Evolutionary conservation across 2,888 invertebrate genomes (phyloP).

Genomic region (Pyralis farinalis): DNA sequence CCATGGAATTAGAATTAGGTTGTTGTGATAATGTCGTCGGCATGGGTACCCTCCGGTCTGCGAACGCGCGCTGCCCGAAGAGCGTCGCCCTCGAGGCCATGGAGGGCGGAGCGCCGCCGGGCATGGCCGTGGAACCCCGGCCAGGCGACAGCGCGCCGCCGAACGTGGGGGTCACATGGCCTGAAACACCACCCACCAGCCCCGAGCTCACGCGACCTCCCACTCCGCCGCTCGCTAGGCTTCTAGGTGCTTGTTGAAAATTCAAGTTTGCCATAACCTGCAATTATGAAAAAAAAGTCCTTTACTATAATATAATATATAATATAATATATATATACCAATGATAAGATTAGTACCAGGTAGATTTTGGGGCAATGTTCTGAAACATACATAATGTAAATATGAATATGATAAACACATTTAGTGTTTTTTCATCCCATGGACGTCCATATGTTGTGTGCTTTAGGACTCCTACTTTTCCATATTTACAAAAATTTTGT

Average conservation of each 20-base stretch:
- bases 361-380: too few relatives aligned
- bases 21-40: conserved; percentile 77
- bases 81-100: conserved; percentile 83
- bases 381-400: too few relatives aligned
- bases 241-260: conserved; percentile 93
- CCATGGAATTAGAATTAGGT: conserved; percentile 77
- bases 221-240: conserved; percentile 87
- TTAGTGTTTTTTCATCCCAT: too few relatives aligned
- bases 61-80: conserved; percentile 90
- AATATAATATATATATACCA: too few relatives aligned
- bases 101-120: conserved; percentile 76
- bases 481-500: too few relatives aligned
- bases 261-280: conserved; percentile 96
- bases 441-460: too few relatives aligned
- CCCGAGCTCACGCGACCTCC: conserved; percentile 82
- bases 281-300: conserved; percentile 22
- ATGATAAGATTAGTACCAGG: too few relatives aligned
- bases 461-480: too few relatives aligned
- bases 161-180: conserved; percentile 78
- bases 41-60: conserved; percentile 87
- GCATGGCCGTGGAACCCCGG: conserved; percentile 65
- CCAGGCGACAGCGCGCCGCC: conserved; percentile 73
- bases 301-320: not conserved
- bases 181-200: conserved; percentile 87
- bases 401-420: conserved; percentile 7